Evolutionary conservation across 1,140 invertebrate species (phyloP), one percentile per base, ranked within the genome.

Genomic region (Uloborus diversus): DNA sequence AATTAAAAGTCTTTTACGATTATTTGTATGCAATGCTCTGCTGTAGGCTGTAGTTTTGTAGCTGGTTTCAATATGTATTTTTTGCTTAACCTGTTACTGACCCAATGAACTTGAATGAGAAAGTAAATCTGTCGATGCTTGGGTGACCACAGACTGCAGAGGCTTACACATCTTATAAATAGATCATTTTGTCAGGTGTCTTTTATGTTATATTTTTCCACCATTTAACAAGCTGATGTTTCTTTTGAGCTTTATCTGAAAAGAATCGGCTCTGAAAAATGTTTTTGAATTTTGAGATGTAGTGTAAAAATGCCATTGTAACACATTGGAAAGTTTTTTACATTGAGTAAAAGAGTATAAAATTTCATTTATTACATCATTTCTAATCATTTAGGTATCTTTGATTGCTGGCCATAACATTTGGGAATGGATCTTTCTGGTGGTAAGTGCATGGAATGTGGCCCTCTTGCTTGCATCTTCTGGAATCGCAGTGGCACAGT

Each of bases 401-500:
- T 42, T 78, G 62, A 78, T 78, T 57, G 73, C 47, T 53, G 73
- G 73, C 7, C 73, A 78, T 23, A 78, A 78, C 20, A 78, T 78
- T 30, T 78, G 73, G 73, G 73, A 78, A 37, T 78, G 73, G 73
- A 13, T 78, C 4, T 78, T 78, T 28, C 49, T 78, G 27, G 61
- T 78, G 20, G 28, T 78, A 28, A 51, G 35, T 7, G 30, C 49
- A 32, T 78, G 73, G 61, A 78, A 78, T 66, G 62, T 78, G 5
- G 73, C 73, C n/a, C 47, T 78, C 14, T 27, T 78, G 5, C 61
- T 64, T 32, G 73, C 73, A 32, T 30, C 73, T 35, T 78, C 73
- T 25, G 73, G 61, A n/a, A 35, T 66, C 27, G 73, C 62, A 1
- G 23, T 78, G 20, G 61, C 27, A 20, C 47, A 78, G 9, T 78